Evolutionary conservation across 2,113 vertebrate genomes (phyloP).

Genomic region (Okapia johnstoni): DNA sequence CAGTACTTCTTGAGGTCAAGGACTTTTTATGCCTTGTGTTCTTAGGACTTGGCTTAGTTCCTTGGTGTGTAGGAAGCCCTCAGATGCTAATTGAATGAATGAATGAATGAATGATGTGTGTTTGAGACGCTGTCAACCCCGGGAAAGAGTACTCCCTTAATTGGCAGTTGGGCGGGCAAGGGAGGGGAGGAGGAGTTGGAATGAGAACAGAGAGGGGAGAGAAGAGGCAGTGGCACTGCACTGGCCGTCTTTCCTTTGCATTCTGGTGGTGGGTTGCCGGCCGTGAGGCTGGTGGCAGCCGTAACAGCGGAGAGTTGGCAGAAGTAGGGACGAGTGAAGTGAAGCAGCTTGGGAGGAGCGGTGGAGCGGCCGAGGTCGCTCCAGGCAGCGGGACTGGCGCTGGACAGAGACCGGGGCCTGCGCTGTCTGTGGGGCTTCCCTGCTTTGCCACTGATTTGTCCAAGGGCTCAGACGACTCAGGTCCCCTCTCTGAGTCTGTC

Average conservation of each 20-base stretch:
- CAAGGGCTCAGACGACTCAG: background rate
- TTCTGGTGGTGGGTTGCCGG: background rate
- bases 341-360: slow-evolving; percentile 23
- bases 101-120: background rate
- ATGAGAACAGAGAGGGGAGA: background rate
- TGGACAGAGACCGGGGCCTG: slow-evolving; percentile 70
- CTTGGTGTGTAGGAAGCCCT: background rate
- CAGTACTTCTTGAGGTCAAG: background rate
- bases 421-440: background rate
- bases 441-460: background rate
- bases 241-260: background rate
- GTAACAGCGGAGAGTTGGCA: slow-evolving; percentile 36
- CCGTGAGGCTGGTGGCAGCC: background rate
- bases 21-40: background rate
- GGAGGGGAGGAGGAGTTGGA: background rate
- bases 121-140: background rate
- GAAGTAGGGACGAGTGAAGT: background rate
- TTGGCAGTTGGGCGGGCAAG: background rate
- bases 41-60: background rate
- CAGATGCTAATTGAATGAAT: background rate
- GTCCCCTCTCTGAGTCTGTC: background rate
- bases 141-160: background rate
- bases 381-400: slow-evolving; percentile 60
- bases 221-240: background rate
- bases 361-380: slow-evolving; percentile 43